Percentiles rank a stretch among this genome's conserved stretches.
Conservation (phyloP, 2,113 vertebrate species). For the Brachyhypopomus occidentalis region DNA sequence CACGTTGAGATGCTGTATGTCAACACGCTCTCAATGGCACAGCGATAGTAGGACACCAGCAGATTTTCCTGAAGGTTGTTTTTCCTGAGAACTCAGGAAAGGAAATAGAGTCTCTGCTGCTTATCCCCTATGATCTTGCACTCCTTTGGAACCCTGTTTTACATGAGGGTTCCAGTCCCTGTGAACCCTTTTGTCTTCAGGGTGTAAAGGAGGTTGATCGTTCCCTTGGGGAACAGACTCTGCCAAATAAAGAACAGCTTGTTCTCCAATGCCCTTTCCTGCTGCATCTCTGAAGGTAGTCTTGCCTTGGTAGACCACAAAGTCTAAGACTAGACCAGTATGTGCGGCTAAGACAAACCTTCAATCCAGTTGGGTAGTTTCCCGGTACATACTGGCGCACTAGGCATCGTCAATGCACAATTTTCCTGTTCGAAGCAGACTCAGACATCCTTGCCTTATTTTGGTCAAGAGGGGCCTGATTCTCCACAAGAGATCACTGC, state of each 20-base stretch:
- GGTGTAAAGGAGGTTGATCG: slow-evolving; percentile 10
- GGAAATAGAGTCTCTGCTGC: no score
- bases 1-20: no score
- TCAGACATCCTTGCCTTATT: neutral
- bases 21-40: no score
- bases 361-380: slow-evolving; percentile 18
- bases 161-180: slow-evolving; percentile 31
- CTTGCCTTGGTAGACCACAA: slow-evolving; percentile 11
- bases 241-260: slow-evolving; percentile 19
- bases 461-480: slow-evolving; percentile 15
- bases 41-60: no score
- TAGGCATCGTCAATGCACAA: neutral
- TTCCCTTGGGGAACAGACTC: slow-evolving; percentile 1
- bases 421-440: neutral
- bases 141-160: slow-evolving; percentile 33
- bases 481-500: slow-evolving; percentile 17
- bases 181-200: neutral
- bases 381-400: neutral
- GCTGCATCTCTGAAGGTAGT: slow-evolving; percentile 6
- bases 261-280: neutral
- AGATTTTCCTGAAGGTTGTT: no score
- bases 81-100: no score
- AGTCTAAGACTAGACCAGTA: slow-evolving; percentile 10
- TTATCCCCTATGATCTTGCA: slow-evolving; percentile 16
- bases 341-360: slow-evolving; percentile 2